Conservation (phyloP, 2,888 invertebrate species). For the Harmothoe impar region DNA sequence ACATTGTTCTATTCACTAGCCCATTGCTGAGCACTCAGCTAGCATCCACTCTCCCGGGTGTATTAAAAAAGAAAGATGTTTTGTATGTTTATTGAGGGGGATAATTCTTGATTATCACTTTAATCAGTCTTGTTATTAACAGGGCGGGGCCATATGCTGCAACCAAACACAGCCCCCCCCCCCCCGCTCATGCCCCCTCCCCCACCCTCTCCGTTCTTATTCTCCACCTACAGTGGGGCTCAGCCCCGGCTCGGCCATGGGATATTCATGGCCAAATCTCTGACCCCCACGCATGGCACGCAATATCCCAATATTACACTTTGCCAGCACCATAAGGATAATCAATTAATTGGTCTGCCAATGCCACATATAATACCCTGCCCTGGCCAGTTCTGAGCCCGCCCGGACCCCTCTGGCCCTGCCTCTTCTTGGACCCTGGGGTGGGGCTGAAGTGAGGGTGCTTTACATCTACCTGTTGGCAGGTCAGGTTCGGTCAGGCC, state of each 20-base stretch:
- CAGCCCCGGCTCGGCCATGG: background rate
- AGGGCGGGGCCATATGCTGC: background rate
- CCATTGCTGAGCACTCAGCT: no score
- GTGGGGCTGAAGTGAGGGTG: background rate
- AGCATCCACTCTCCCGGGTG: no score
- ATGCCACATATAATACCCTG: slow-evolving; percentile 50
- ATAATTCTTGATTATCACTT: no score
- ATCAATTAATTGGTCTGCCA: slow-evolving; percentile 55
- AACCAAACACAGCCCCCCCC: background rate
- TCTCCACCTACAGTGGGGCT: background rate
- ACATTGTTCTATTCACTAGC: no score
- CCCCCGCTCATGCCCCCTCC: background rate
- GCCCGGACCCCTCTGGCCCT: background rate
- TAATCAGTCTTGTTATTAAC: no score
- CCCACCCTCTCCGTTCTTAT: no score
- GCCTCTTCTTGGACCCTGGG: background rate
- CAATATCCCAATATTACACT: slow-evolving; percentile 44
- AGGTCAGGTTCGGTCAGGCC: background rate
- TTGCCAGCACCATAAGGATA: slow-evolving; percentile 52
- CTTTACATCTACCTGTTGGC: background rate
- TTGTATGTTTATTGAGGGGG: no score
- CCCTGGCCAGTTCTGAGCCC: slow-evolving; percentile 34
- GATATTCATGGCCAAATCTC: slow-evolving; percentile 54
- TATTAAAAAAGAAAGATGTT: no score
- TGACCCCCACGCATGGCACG: slow-evolving; percentile 28